Evolutionary conservation across 2,797 vertebrate species (phyloP), one percentile per base, ranked within the genome.

Genomic region (Coregonus sp.): DNA sequence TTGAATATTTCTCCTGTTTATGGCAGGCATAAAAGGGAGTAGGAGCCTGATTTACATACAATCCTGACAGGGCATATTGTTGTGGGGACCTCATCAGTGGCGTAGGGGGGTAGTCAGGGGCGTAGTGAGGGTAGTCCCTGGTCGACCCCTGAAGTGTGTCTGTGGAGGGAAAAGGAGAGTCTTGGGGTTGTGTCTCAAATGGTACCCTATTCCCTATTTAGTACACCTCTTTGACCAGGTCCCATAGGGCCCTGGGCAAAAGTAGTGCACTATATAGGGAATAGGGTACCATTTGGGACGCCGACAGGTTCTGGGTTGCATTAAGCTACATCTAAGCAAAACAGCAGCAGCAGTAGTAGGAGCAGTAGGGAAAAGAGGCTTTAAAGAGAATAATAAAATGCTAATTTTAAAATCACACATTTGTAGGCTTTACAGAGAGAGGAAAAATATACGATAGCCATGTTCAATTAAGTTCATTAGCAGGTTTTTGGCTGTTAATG

Each of bases 41-140:
- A 47, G 70, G 71, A 71, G 59, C 7, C 79, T 87, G 85, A 90
- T 90, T 88, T 88, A 89, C 74, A 61, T 72, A 89, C 86, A 12
- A 47, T 78, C 76, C 85, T 91, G 92, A 93, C 85, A 86, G 90
- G 85, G 84, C 86, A 67, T 61, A 80, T 85, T 86, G 81, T 81
- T 83, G 88, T 87, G 86, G 80, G 90, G 92, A 90, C 90, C 84
- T 92, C 80, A 82, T 63, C 59, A 82, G 84, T 88, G 88, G 82
- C 75, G 31, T 47, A 50, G 67, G 70, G 54, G 56, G 37, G 66
- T 72, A 86, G 91, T 29, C 90, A 90, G 90, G 90, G 51, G n/a
- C 25, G 31, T 18, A 18, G 68, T 16, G 68, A 37, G 7, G 35
- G 51, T 54, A 33, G 71, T 56, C 51, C 71, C 71, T 12, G 6